Percentiles rank a stretch among this genome's conserved stretches.
Evolutionary conservation across 2,113 vertebrate genomes (phyloP).

Genomic region (Nibea albiflora): DNA sequence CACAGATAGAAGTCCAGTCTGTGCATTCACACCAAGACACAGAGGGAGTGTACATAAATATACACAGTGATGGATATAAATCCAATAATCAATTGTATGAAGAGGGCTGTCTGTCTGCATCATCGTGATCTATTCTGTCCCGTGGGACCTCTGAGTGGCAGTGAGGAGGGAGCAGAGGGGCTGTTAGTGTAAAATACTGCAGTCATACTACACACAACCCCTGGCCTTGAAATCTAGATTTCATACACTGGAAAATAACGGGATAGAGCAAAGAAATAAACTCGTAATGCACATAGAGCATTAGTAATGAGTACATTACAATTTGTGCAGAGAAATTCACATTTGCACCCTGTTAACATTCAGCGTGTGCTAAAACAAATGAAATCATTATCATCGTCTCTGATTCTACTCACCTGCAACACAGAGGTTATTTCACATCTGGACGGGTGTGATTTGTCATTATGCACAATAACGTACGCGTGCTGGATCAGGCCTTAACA

Average conservation of each 20-base stretch:
- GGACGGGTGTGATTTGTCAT: conserved; percentile 31
- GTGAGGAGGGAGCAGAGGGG: background rate
- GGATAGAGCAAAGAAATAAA: background rate
- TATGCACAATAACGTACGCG: conserved; percentile 13
- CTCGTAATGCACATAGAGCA: background rate
- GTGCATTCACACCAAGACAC: conserved; percentile 32
- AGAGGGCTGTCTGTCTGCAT: conserved; percentile 57
- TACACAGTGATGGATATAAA: conserved; percentile 61
- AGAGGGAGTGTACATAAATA: conserved; percentile 18
- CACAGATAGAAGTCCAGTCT: background rate
- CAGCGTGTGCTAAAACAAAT: background rate
- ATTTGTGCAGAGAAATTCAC: background rate
- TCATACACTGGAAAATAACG: background rate
- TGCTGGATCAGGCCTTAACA: conserved; percentile 47
- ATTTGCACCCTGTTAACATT: background rate
- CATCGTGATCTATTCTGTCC: conserved; percentile 60
- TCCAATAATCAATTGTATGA: conserved; percentile 65
- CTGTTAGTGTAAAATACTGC: conserved; percentile 8
- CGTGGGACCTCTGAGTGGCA: conserved; percentile 23
- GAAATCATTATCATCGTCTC: background rate
- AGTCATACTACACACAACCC: background rate
- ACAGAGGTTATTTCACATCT: conserved; percentile 34
- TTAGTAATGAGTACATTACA: background rate
- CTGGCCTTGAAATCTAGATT: conserved; percentile 16
- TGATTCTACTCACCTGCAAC: background rate